Evolutionary conservation across 2,797 vertebrate genomes (phyloP), one percentile per base, ranked within the genome.

Genomic region (Liparis tanakae): DNA sequence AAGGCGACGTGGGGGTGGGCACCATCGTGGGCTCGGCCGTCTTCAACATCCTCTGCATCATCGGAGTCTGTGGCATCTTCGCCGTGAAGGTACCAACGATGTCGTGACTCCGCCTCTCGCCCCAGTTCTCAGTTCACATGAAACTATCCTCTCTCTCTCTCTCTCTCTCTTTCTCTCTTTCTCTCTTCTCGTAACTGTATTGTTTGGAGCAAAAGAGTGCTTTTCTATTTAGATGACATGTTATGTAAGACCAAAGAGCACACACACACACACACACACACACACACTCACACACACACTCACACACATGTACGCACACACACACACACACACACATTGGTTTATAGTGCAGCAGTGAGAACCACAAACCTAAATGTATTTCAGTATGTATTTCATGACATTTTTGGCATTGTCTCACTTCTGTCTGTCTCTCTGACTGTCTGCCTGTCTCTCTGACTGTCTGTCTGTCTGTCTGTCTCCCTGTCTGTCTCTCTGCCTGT

Each of bases 1-100:
- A 98, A 90, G 97, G 98, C 33, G 98, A 99, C 0, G 98, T 99
- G 2, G 98, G 98, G 4, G 97, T 99, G 25, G 98, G 98, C 75
- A 99, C 98, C 85, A 99, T 99, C 1, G 98, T 99, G 74, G 98
- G 98, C 83, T 99, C 98, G 0, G 98, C 98, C 0, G 98, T 99
- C 59, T 99, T 99, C 90, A 99, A 99, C 89, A 96, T 99, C 77
- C 96, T 99, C 82, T 97, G 96, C 81, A 99, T 99, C 86, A 98
- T 99, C 54, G 97, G 97, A 9, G 95, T 97, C 72, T 99, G 97
- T 67, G 98, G 98, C 69, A 95, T 99, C 81, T 99, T 99, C 50
- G 95, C 97, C 0, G 95, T 96, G 48, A 96, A 98, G 95, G 98
- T 98, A 94, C 22, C 62, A 64, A 5, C 18, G 2, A 8, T 20